Base-by-base conservation (phyloP, 2,888 invertebrate genomes). In the Allacma fusca region DNA sequence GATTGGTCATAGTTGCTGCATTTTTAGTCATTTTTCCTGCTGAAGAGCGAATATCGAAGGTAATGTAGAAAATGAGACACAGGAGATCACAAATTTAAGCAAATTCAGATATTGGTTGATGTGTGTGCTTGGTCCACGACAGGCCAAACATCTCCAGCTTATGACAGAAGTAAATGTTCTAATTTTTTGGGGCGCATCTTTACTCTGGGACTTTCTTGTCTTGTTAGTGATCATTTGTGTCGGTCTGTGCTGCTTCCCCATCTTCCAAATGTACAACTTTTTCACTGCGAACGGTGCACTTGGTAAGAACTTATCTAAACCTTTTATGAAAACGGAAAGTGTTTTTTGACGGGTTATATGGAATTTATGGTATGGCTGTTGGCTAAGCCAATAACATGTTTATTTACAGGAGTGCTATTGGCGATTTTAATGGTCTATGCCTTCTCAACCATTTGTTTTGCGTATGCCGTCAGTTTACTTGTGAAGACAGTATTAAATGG, bases 161-260 rank as follows among this genome's bases (percentile, higher is more conserved):
- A 86, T 87, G 84, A 85, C 85, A 44, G 88, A 88, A 9, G 86
- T 87, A 0, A 84, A 84, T 43, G 78, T 86, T 1, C 62, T 85
- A 12, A 85, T 83, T 4, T 88, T 86, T 83, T 88, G 88, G 88
- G n/a, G 85, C 0, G 83, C 87, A 0, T 86, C 87, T 16, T 87
- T 87, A 79, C 78, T 85, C 26, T 88, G 88, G 87, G 88, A 88
- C 81, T 80, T 86, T 40, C 78, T 87, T 74, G 86, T 87, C 75
- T 86, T 85, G 81, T 68, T 86, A 21, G 64, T 87, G 1, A 85
- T 86, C 0, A 83, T 84, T 74, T 23, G 85, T 1, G 75, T 85
- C 43, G 79, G 88, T n/a, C 70, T 88, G n/a, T 75, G 85, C n/a
- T 80, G 85, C 0, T 86, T 87, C 71, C 83, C 83, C 23, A 84